These are phyloP conservation scores for Botia almorhae DNA, from an alignment of 2,797 vertebrate species.

Conservation along the genomic window DNA sequence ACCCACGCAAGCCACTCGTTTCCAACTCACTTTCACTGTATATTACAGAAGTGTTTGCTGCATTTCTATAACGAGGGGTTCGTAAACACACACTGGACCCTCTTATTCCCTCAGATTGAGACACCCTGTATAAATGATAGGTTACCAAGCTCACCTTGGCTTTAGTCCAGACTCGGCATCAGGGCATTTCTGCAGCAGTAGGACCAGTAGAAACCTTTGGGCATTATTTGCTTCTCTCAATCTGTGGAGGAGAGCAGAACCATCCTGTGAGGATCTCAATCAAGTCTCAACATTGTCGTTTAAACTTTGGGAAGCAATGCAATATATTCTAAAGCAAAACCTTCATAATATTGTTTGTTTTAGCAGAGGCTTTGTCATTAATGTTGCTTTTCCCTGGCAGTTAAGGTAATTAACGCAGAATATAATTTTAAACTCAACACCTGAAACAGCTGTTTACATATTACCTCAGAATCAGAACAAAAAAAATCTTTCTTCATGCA, in stretches of 20 bases:
- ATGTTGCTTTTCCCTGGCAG: not conserved
- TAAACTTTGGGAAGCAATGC: not conserved
- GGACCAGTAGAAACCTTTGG: conserved; percentile 56
- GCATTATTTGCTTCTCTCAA: conserved; percentile 74
- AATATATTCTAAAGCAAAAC: not conserved
- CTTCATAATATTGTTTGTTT: not conserved
- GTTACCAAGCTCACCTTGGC: conserved; percentile 74
- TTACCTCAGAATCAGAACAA: not conserved
- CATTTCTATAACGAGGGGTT: not conserved
- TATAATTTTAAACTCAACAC: not conserved
- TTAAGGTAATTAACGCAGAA: not conserved
- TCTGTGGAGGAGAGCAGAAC: conserved; percentile 37
- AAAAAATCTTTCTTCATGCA: not conserved
- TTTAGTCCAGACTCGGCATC: conserved; percentile 81
- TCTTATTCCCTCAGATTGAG: not conserved
- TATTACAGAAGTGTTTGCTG: not conserved
- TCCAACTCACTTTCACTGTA: conserved; percentile 1
- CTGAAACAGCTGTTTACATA: conserved; percentile 1
- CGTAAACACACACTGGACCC: conserved; percentile 1
- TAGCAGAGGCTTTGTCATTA: not conserved
- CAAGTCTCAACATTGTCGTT: not conserved
- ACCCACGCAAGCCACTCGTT: conserved; percentile 60
- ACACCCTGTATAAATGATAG: conserved; percentile 5
- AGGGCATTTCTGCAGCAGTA: conserved; percentile 79
- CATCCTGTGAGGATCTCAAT: conserved; percentile 29